These are phyloP conservation scores for Diaperis boleti DNA, from an alignment of 2,888 invertebrate genomes.

Conservation along the genomic window DNA sequence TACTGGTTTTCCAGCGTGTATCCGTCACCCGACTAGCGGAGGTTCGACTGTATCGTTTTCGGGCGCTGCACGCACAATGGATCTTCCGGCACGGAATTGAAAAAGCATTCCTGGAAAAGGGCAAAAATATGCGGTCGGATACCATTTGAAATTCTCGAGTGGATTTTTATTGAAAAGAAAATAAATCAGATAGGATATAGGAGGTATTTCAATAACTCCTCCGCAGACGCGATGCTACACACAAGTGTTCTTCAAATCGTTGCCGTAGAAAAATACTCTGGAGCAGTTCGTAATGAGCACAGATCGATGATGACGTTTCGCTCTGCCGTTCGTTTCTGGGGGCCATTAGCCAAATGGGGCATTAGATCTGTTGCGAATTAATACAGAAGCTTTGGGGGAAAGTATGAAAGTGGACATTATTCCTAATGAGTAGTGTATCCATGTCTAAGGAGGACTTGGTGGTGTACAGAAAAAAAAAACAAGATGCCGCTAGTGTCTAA, in stretches of 20 bases:
- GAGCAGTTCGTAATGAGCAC: constrained; percentile 26
- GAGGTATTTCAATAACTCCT: constrained; percentile 60
- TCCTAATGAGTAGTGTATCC: too few relatives aligned
- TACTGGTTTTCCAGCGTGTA: too few relatives aligned
- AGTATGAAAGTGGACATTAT: too few relatives aligned
- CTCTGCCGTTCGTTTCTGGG: neutral
- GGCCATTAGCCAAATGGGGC: constrained; percentile 34
- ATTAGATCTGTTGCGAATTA: constrained; percentile 30
- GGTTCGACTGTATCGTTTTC: too few relatives aligned
- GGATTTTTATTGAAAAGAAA: constrained; percentile 58
- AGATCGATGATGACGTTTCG: constrained; percentile 6
- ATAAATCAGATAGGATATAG: constrained; percentile 57
- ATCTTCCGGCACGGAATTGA: constrained; percentile 28
- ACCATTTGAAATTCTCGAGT: constrained; percentile 55
- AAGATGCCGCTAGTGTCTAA: too few relatives aligned
- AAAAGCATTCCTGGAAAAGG: constrained; percentile 31
- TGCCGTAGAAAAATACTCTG: constrained; percentile 22
- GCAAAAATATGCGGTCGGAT: constrained; percentile 47
- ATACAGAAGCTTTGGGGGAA: constrained; percentile 39
- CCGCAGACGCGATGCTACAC: constrained; percentile 35
- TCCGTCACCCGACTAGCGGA: too few relatives aligned
- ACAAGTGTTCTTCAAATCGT: constrained; percentile 37
- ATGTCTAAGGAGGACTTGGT: too few relatives aligned
- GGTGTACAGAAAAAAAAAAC: too few relatives aligned
- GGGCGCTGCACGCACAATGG: constrained; percentile 27